Evolutionary conservation across 1,140 invertebrate genomes (phyloP), one percentile per base, ranked within the genome.

Genomic region (Brachionus rubens): DNA sequence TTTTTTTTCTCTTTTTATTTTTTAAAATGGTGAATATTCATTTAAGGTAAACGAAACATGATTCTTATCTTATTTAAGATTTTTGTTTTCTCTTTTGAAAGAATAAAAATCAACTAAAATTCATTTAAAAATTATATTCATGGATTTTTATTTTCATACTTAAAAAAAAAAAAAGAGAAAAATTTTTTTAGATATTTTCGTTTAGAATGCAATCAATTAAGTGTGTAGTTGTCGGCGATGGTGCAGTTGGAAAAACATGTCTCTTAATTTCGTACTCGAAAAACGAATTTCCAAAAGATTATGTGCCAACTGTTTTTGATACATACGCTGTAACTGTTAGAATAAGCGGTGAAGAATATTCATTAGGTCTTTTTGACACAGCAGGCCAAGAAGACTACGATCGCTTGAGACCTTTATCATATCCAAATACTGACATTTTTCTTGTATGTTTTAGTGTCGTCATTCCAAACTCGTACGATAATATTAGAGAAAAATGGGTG

Each of bases 291-390:
- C 81, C 81, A 9, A 79, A 77, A 0, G 76, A 78, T 9, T 78
- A 79, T 77, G 78, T 81, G 14, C 81, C 80, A 0, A 77, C 80
- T n/a, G 81, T 90, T 68, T 98, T 98, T 85, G 96, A 98, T 83
- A 98, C 98, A 85, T 98, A 98, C 90, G 94, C 94, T 2, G 95
- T 98, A 68, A 98, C 95, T 50, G 94, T 98, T 46, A 98, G 97
- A 94, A 96, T 98, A 81, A 94, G 94, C 50, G 96, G 95, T 41
- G 96, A 99, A 83, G 95, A 96, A 7, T 98, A 99, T 83, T 98
- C 95, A 54, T 86, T 99, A 81, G 96, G 96, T 79, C 77, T 85
- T 48, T 85, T 83, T 83, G 84, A 85, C 79, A 77, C 77, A 14
- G 84, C 83, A 6, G 83, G 83, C 43, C 93, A 96, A 83, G 93